Evolutionary conservation across 2,888 invertebrate genomes (phyloP), one percentile per base, ranked within the genome.

Genomic region (Rhaphigaster nebulosa): DNA sequence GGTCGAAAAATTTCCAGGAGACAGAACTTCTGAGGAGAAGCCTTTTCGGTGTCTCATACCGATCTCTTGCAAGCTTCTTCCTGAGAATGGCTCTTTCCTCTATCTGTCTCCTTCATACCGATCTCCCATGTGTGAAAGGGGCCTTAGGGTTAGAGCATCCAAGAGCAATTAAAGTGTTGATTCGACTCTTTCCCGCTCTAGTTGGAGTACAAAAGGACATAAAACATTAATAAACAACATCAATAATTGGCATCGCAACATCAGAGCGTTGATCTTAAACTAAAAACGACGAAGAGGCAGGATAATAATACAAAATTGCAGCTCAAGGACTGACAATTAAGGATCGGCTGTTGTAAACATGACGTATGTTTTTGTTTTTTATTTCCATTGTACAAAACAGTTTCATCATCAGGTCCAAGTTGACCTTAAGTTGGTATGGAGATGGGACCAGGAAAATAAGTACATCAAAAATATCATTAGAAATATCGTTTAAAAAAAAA

Each of bases 251-350:
- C 70, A 76, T 38, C 34, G 20, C 20, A 38, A 76, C 34, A 29
- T 65, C 29, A 38, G 18, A 23, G 70, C 20, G 10, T 20, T 38
- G 34, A 1, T 76, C 70, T 23, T 1, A 8, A 23, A 23, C 34
- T 18, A 76, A 76, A 76, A 76, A 76, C 34, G 23, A 38, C 38
- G 1, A 38, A 20, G 70, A 76, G 20, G 20, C 6, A 34, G 70
- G 23, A 76, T 76, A 76, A 76, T 76, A 76, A 38, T 38, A 76
- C 70, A 76, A 76, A 38, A 76, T 76, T 76, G 38, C 70, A 76
- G 6, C 34, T 13, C 70, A 76, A 76, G 70, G 70, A 76, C 70
- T 38, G 20, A 76, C 34, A 38, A 65, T 76, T 76, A 38, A 38
- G 18, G 70, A 76, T 76, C 70, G 70, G 34, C 6, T 76, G 34